Base-by-base conservation (phyloP, 2,888 invertebrate genomes). In the Cecidostiba fungosa region DNA sequence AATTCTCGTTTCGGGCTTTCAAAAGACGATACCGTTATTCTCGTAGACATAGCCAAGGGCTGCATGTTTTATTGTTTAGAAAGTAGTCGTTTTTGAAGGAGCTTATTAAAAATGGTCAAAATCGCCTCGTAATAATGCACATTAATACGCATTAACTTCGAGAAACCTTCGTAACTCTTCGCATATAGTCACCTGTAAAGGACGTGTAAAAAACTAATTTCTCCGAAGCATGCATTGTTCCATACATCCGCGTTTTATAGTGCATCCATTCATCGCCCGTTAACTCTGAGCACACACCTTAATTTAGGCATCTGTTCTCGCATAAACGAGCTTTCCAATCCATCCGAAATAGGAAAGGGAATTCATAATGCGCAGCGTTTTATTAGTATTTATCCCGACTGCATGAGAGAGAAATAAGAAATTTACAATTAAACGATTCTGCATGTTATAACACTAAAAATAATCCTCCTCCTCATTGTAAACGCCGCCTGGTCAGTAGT, bases 251-350 rank as follows among this genome's bases (percentile, higher is more conserved):
- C 59, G 36, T 43, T 39, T 77, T 82, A 77, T 43, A 77, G 69
- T 69, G 26, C 77, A 72, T 83, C 72, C 59, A 77, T 19, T 70
- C 66, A n/a, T 54, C 8, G 32, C 19, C n/a, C 70, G 59, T 77
- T 29, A 70, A 72, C 77, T 72, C 72, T 36, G 8, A 36, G 29
- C 59, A 81, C 59, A 80, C 39, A 66, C 36, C 74, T 47, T 82
- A 59, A 74, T 81, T 62, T 43, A 59, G 32, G n/a, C 72, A 69
- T 66, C n/a, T 47, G 14, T 36, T 62, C 59, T 62, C 47, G 6
- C 59, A 32, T 59, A 62, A 73, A 43, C 81, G 6, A 66, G 59
- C 82, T 82, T 82, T 82, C 70, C 81, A 82, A 74, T 82, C n/a
- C 39, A n/a, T 29, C 26, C 80, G 23, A 72, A 80, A 72, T 72